Conservation (phyloP, 1,140 invertebrate species). For the Cotesia vestalis region DNA sequence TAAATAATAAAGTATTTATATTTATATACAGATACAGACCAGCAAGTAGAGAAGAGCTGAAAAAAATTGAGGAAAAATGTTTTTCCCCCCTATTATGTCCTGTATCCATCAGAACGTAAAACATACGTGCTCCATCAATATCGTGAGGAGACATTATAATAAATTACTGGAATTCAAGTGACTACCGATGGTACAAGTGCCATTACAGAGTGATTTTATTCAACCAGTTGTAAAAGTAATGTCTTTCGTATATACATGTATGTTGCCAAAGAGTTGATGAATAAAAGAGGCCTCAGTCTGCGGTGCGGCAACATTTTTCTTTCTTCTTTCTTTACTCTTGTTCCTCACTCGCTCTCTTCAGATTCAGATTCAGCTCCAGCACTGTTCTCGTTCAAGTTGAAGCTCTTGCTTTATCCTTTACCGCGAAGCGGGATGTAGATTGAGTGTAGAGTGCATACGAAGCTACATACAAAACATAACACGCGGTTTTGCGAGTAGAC, state of each 20-base stretch:
- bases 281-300: constrained; percentile 19
- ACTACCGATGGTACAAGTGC: background rate
- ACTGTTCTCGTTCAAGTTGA: no score
- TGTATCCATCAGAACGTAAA: no score
- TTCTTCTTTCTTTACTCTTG: constrained; percentile 2
- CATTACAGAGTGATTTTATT: constrained; percentile 4
- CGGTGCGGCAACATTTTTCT: constrained; percentile 4
- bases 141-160: background rate
- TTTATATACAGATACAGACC: no score
- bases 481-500: constrained; percentile 1
- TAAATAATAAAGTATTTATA: no score
- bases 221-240: constrained; percentile 17
- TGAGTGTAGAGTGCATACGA: background rate
- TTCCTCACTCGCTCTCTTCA: no score
- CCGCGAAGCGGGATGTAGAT: background rate
- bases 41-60: no score
- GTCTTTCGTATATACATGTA: background rate
- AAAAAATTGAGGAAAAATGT: no score
- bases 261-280: constrained; percentile 16
- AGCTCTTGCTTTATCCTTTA: constrained; percentile 9
- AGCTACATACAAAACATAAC: background rate
- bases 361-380: no score
- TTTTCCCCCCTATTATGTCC: no score
- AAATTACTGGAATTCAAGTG: constrained; percentile 22
- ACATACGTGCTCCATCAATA: background rate